Conservation (phyloP, 2,113 vertebrate species). For the Laticauda laticaudata region DNA sequence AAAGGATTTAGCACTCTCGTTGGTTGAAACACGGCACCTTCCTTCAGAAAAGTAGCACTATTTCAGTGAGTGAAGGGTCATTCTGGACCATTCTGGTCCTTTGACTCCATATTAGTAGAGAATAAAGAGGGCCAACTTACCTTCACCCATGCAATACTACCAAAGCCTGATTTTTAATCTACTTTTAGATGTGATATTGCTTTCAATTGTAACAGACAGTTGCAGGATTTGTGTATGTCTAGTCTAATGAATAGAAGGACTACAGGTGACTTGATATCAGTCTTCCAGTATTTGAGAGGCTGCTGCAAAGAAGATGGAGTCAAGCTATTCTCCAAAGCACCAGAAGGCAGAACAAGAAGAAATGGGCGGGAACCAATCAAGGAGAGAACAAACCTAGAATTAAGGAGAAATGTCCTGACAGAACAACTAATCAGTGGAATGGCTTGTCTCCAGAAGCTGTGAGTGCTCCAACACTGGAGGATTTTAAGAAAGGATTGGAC, state of each 20-base stretch:
- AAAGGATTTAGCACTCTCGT: neutral
- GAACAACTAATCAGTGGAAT: too few species aligned
- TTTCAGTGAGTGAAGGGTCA: neutral
- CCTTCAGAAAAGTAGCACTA: neutral
- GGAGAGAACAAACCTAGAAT: neutral
- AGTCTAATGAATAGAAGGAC: neutral
- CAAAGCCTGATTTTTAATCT: neutral
- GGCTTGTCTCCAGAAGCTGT: too few species aligned
- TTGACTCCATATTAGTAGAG: neutral
- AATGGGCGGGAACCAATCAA: neutral
- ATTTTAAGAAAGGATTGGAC: too few species aligned
- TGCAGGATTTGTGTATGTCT: neutral
- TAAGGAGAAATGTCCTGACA: neutral
- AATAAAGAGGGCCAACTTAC: neutral
- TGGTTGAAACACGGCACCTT: neutral
- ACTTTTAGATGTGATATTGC: neutral
- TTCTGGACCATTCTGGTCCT: too few species aligned
- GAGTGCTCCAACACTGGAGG: too few species aligned
- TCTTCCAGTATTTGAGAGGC: neutral
- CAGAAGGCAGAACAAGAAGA: neutral
- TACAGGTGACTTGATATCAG: neutral
- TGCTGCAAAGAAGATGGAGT: neutral
- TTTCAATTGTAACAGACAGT: neutral
- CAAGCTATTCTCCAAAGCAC: neutral
- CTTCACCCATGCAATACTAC: neutral